Evolutionary conservation across 2,888 invertebrate genomes (phyloP).

Genomic region (Diarsia brunnea): DNA sequence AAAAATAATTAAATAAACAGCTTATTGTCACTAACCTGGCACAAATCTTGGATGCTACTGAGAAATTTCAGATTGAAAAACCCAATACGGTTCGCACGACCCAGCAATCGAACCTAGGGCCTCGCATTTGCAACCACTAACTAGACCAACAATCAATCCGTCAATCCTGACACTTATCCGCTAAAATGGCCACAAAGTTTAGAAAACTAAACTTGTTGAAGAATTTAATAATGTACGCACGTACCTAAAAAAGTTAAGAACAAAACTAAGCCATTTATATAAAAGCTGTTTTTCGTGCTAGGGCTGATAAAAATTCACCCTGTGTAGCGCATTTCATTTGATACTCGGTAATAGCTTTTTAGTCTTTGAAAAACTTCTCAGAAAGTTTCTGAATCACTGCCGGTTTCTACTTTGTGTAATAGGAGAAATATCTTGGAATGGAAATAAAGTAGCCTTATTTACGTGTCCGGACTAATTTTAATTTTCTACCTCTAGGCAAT

Average conservation of each 20-base stretch:
- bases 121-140: not conserved
- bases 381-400: constrained; percentile 12
- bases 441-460: not conserved
- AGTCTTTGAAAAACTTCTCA: constrained; percentile 32
- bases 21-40: too few species aligned
- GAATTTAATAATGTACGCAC: constrained; percentile 43
- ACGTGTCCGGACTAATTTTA: not conserved
- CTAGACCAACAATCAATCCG: not conserved
- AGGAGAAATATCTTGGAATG: not conserved
- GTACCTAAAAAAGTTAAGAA: constrained; percentile 38
- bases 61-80: not conserved
- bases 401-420: constrained; percentile 3
- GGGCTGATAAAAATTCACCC: constrained; percentile 45
- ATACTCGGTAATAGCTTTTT: constrained; percentile 23
- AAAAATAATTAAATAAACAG: too few species aligned
- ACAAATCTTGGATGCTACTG: not conserved
- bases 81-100: not conserved
- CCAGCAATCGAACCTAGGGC: not conserved
- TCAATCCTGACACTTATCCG: not conserved
- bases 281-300: constrained; percentile 20
- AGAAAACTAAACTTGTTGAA: constrained; percentile 1
- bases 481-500: not conserved
- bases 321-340: constrained; percentile 33
- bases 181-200: constrained; percentile 7
- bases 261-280: constrained; percentile 44